These are phyloP conservation scores for Corynorhinus townsendii DNA, from an alignment of 2,113 vertebrate genomes.

Conservation along the genomic window DNA sequence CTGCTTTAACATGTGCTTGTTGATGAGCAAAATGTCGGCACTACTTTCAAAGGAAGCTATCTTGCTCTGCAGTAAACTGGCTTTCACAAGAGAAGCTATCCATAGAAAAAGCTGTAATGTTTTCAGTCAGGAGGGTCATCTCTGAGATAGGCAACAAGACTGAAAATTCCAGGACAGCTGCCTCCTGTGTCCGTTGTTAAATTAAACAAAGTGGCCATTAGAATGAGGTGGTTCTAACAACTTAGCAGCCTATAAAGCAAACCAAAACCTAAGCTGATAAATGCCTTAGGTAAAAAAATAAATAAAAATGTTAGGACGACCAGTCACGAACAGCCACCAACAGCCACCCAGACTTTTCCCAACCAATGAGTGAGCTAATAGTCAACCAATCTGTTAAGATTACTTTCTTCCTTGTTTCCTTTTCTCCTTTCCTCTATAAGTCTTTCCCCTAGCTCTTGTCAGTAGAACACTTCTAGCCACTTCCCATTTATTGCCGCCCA, in stretches of 20 bases:
- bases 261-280: background rate
- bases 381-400: background rate
- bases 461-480: background rate
- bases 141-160: background rate
- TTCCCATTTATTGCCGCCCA: background rate
- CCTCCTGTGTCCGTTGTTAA: background rate
- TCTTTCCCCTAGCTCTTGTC: background rate
- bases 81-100: background rate
- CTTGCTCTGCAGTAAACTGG: background rate
- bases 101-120: background rate
- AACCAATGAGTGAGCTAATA: background rate
- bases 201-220: background rate
- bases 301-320: background rate
- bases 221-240: background rate
- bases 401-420: background rate
- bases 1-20: constrained; percentile 34
- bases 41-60: background rate
- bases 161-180: background rate
- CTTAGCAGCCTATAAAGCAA: background rate
- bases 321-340: background rate
- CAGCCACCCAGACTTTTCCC: background rate
- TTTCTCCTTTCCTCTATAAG: background rate
- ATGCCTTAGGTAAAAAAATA: background rate
- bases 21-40: constrained; percentile 4
- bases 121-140: background rate